Percentiles rank a stretch among this genome's conserved stretches.
Conservation (phyloP, 2,113 vertebrate species). For the Ancistrus triradiatus region DNA sequence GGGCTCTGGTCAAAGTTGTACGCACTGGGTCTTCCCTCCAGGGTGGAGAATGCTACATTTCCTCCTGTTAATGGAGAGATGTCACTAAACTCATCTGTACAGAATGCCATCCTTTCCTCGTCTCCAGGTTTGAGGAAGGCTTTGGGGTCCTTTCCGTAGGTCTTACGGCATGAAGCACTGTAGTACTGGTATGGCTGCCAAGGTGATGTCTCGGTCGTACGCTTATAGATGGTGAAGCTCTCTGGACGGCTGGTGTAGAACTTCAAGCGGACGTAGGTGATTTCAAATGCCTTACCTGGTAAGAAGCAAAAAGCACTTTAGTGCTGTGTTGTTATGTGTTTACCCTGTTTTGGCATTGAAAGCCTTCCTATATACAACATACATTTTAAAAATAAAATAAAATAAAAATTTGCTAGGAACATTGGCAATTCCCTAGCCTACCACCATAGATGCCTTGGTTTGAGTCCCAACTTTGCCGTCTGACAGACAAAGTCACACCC, state of each 20-base stretch:
- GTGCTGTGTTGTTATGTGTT: too few relatives aligned
- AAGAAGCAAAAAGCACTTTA: slow-evolving; percentile 22
- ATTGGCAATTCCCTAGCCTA: too few relatives aligned
- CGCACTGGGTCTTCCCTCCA: slow-evolving; percentile 89
- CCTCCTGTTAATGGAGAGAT: slow-evolving; percentile 91
- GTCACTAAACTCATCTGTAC: slow-evolving; percentile 91
- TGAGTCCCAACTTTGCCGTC: too few relatives aligned
- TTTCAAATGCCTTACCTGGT: slow-evolving; percentile 93
- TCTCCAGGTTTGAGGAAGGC: slow-evolving; percentile 73
- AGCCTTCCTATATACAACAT: too few relatives aligned
- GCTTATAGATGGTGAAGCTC: slow-evolving; percentile 91
- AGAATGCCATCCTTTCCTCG: slow-evolving; percentile 81
- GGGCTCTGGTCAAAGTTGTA: slow-evolving; percentile 89
- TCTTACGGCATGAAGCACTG: slow-evolving; percentile 82
- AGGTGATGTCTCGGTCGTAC: slow-evolving; percentile 58
- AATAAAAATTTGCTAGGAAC: too few relatives aligned
- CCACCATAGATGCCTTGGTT: too few relatives aligned
- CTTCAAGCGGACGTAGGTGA: slow-evolving; percentile 87
- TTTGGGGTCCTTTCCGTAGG: slow-evolving; percentile 66
- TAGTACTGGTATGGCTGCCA: slow-evolving; percentile 94
- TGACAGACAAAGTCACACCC: too few relatives aligned
- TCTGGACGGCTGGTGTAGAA: slow-evolving; percentile 93
- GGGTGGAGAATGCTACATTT: slow-evolving; percentile 92
- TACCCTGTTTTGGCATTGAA: too few relatives aligned
- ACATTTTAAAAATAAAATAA: too few relatives aligned